A percentile compares a stretch with the other conserved stretches of the same genome.
Evolutionary conservation across 2,888 invertebrate genomes (phyloP).

Genomic region (Panorpa germanica): DNA sequence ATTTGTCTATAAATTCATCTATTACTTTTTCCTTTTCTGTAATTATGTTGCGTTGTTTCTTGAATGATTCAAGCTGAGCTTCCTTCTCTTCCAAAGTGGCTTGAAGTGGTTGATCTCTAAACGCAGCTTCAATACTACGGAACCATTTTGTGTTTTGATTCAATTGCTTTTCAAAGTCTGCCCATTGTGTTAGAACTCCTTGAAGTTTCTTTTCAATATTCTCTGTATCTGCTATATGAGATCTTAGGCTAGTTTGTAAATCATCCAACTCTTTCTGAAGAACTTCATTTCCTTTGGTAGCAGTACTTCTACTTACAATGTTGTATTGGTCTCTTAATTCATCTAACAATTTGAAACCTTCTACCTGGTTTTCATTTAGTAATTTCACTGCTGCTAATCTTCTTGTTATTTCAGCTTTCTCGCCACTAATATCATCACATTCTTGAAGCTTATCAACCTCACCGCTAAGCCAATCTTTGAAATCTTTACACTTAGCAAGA

Average conservation of each 20-base stretch:
- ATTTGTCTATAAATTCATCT: constrained; percentile 74
- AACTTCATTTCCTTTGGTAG: constrained; percentile 53
- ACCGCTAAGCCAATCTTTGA: constrained; percentile 63
- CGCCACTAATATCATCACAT: constrained; percentile 68
- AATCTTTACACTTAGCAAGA: constrained; percentile 51
- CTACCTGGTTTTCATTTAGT: constrained; percentile 42
- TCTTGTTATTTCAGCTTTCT: constrained; percentile 60
- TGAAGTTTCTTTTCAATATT: constrained; percentile 55
- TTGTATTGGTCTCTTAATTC: constrained; percentile 47
- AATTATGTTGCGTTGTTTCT: constrained; percentile 56
- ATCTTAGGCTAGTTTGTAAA: constrained; percentile 43
- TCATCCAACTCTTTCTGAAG: constrained; percentile 55
- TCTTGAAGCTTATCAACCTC: constrained; percentile 66
- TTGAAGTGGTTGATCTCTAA: constrained; percentile 71
- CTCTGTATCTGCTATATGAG: constrained; percentile 45
- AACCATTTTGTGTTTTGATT: constrained; percentile 76
- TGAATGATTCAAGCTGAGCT: constrained; percentile 47
- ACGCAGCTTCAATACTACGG: constrained; percentile 60
- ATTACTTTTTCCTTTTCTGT: constrained; percentile 66
- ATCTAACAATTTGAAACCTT: constrained; percentile 43
- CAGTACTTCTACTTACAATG: constrained; percentile 57
- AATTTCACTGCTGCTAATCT: constrained; percentile 44
- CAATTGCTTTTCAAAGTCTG: constrained; percentile 64
- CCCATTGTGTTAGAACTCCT: constrained; percentile 63
- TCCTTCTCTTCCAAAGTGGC: constrained; percentile 67